phyloP scores from a whole-genome alignment of 2,113 vertebrate genomes.

The Dendropsophus ebraccatus region DNA sequence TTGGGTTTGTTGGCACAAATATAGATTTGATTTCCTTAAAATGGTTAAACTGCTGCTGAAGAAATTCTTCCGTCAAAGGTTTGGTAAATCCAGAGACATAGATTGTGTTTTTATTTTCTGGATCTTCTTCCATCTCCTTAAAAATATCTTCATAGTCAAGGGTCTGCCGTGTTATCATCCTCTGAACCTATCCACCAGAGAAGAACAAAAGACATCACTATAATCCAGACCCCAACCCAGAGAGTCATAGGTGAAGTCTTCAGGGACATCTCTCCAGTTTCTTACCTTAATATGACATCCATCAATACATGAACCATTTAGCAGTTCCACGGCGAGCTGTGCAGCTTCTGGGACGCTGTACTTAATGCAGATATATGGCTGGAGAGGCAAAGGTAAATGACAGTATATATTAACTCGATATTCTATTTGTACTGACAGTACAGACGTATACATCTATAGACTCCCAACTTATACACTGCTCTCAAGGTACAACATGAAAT shows the following conservation, averaged over 20 bases:
- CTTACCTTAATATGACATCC: slow-evolving; percentile 72
- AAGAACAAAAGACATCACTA: not conserved
- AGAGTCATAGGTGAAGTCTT: not conserved
- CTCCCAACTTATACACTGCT: too few relatives aligned
- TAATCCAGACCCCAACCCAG: not conserved
- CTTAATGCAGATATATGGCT: slow-evolving; percentile 82
- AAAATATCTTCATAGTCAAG: slow-evolving; percentile 79
- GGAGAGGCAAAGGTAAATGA: slow-evolving; percentile 38
- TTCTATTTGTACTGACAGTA: too few relatives aligned
- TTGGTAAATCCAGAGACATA: slow-evolving; percentile 74
- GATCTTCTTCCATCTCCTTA: slow-evolving; percentile 74
- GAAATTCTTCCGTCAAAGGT: slow-evolving; percentile 66
- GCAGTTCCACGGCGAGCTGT: slow-evolving; percentile 76
- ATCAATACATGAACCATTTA: slow-evolving; percentile 72
- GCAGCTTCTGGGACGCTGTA: slow-evolving; percentile 86
- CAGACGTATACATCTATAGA: too few relatives aligned
- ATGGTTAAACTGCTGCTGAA: slow-evolving; percentile 72
- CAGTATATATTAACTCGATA: not conserved
- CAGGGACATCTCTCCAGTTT: not conserved
- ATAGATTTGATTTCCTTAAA: slow-evolving; percentile 74
- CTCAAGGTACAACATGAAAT: too few relatives aligned
- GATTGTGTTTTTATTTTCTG: slow-evolving; percentile 71
- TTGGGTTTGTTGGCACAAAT: slow-evolving; percentile 68
- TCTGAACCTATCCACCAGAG: slow-evolving; percentile 75
- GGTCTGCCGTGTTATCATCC: slow-evolving; percentile 74